phyloP scores from a whole-genome alignment of 92 coral and sea anemone species.

The Actinostola sp. region DNA sequence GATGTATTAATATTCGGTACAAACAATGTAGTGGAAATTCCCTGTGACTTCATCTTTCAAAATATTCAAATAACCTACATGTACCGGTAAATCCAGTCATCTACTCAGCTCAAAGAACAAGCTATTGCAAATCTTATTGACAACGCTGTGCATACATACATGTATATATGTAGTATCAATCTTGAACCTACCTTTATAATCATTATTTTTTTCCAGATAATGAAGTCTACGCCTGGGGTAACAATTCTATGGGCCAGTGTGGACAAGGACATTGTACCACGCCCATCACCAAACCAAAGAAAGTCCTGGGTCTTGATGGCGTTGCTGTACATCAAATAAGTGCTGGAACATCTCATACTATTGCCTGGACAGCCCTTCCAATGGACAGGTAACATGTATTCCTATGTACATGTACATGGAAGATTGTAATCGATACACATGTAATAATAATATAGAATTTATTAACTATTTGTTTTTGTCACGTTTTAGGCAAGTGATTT shows the following conservation, averaged over 20 bases:
- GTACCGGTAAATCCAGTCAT: too few species aligned
- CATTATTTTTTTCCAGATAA: constrained; percentile 18
- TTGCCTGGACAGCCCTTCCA: constrained; percentile 89
- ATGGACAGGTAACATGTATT: constrained; percentile 69
- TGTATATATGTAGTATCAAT: too few species aligned
- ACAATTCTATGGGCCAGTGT: constrained; percentile 93
- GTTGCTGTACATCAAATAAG: constrained; percentile 78
- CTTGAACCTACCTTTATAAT: too few species aligned
- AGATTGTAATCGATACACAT: background rate
- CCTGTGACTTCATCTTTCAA: too few species aligned
- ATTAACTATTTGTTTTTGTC: background rate
- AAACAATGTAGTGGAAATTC: too few species aligned
- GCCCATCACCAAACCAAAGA: constrained; percentile 81
- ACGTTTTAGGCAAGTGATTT: constrained; percentile 67
- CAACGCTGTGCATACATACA: too few species aligned
- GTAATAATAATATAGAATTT: background rate
- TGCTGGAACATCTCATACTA: constrained; percentile 85
- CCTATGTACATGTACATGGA: too few species aligned
- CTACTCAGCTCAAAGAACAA: too few species aligned
- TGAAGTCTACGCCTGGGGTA: constrained; percentile 86
- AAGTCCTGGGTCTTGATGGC: constrained; percentile 78
- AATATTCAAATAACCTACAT: too few species aligned
- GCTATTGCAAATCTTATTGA: too few species aligned
- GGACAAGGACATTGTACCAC: constrained; percentile 90
- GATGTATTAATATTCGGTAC: too few species aligned